Evolutionary conservation across 2,797 vertebrate genomes (phyloP).

Genomic region (Pygocentrus nattereri): DNA sequence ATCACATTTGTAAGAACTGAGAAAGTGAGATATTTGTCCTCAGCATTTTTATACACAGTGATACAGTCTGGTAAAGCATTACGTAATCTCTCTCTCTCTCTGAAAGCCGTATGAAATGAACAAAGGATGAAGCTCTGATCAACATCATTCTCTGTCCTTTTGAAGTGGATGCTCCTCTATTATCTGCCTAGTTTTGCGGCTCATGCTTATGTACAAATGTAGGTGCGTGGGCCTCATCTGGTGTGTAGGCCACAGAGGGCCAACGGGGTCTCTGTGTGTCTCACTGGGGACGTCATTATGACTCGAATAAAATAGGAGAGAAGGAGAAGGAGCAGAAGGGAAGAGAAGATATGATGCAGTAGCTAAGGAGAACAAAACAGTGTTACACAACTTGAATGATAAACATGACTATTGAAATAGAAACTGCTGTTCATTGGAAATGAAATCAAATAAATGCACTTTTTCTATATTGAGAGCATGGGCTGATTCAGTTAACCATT

Average conservation of each 20-base stretch:
- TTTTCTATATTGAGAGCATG: no score
- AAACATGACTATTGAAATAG: no score
- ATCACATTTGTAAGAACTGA: no score
- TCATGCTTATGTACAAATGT: neutral
- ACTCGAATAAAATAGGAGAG: neutral
- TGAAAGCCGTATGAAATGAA: neutral
- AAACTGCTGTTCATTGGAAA: no score
- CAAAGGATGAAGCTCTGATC: neutral
- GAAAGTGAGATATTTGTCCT: conserved; percentile 26
- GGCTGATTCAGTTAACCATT: no score
- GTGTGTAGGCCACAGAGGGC: neutral
- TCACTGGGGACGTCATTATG: conserved; percentile 58
- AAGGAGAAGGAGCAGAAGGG: neutral
- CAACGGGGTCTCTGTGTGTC: conserved; percentile 19
- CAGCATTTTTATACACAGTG: conserved; percentile 15
- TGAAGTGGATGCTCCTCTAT: conserved; percentile 24
- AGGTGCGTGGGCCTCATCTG: conserved; percentile 36
- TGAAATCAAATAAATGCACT: no score
- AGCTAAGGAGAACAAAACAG: neutral
- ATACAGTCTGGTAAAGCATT: conserved; percentile 3
- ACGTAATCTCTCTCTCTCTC: conserved; percentile 16
- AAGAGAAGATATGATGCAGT: neutral
- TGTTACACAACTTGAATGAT: no score
- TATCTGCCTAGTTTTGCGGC: neutral
- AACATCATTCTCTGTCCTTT: conserved; percentile 18